Evolutionary conservation across 2,797 vertebrate genomes (phyloP), one percentile per base, ranked within the genome.

Genomic region (Oreochromis mossambicus): DNA sequence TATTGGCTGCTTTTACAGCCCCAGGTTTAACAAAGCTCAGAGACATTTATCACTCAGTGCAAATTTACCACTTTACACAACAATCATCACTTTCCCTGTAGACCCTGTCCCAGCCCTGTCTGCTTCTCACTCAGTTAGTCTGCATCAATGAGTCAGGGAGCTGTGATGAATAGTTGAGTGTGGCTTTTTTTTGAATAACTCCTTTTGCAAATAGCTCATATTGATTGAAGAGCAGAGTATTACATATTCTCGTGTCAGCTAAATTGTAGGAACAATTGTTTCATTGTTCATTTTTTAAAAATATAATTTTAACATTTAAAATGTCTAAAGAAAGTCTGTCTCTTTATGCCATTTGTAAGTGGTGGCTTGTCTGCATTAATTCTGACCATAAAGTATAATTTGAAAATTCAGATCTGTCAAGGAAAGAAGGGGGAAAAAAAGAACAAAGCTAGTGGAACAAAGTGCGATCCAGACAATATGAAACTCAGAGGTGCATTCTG

Each of bases 41-140:
- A 92, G 88, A 93, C 92, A 95, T 96, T 95, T 93, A 95, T 95
- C 95, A 95, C 85, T 92, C 86, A 87, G 90, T 90, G 89, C 87
- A 92, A 92, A 89, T 92, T 70, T 86, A 87, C 88, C 83, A 80
- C 91, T 93, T 94, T 92, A 92, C 89, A 89, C 92, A 95, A 94
- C 92, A 95, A 93, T 95, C 92, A 92, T 93, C 85, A 88, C 89
- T 93, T 94, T 95, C 88, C 88, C 92, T 90, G 76, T 51, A 91
- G 90, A 91, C 86, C 82, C 81, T 77, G 77, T 85, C 89, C 83
- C 88, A 86, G 82, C 88, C 55, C 43, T 85, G 83, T 78, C 88
- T 89, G 87, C 89, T 91, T 91, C 90, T 93, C 90, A 87, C 81
- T 91, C 86, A 86, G 89, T 93, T 92, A 89, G 88, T 92, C 92